Conservation (phyloP, 2,113 vertebrate genomes). For the Mungos mungo region DNA sequence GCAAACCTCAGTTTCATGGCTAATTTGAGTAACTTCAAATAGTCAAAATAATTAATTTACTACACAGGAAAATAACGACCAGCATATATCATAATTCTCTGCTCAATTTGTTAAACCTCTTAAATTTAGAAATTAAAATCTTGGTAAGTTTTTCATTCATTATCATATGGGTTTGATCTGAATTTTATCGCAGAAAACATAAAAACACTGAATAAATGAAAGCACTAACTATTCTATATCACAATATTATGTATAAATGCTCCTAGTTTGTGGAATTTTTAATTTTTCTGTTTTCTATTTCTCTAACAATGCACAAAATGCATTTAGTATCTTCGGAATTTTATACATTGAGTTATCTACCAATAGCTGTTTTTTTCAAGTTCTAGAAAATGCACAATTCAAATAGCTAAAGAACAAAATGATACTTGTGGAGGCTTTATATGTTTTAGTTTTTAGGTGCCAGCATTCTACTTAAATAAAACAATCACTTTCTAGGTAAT, state of each 20-base stretch:
- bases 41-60: conserved; percentile 78
- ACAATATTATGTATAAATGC: conserved; percentile 45
- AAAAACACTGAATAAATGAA: conserved; percentile 24
- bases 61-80: conserved; percentile 69
- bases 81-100: conserved; percentile 69
- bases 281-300: conserved; percentile 9
- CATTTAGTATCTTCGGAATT: neutral
- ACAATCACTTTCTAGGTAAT: neutral
- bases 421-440: neutral
- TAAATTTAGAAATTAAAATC: conserved; percentile 13
- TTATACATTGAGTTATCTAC: neutral
- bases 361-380: neutral
- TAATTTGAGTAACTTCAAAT: conserved; percentile 77
- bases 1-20: conserved; percentile 80
- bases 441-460: conserved; percentile 45
- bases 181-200: neutral
- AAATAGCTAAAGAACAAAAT: conserved; percentile 30
- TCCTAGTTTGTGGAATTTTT: neutral
- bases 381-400: conserved; percentile 23
- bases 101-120: conserved; percentile 73
- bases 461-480: neutral
- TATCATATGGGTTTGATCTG: conserved; percentile 22
- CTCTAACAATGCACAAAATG: neutral
- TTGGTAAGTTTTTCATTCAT: conserved; percentile 18
- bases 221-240: neutral